Percentiles rank a stretch among this genome's conserved stretches.
phyloP scores from a whole-genome alignment of 2,797 vertebrate species.

The Gymnopithys bicolor region DNA sequence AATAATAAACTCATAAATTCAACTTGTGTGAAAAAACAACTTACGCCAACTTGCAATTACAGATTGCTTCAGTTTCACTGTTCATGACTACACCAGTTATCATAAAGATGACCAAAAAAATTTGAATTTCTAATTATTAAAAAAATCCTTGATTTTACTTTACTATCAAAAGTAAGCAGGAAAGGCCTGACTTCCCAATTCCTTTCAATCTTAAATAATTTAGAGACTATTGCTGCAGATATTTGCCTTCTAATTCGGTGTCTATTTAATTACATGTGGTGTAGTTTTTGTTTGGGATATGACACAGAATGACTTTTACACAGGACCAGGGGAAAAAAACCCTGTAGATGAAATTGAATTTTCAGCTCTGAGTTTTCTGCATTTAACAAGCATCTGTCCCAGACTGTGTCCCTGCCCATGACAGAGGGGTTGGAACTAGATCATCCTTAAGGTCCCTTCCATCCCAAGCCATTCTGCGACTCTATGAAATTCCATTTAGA shows the following conservation, averaged over 20 bases:
- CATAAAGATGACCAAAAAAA: background rate
- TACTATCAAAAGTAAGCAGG: background rate
- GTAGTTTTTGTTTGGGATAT: background rate
- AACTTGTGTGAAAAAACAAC: background rate
- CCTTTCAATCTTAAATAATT: background rate
- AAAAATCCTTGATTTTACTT: background rate
- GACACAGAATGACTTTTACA: background rate
- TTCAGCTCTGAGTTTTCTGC: background rate
- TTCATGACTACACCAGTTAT: background rate
- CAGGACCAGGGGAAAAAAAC: accelerated
- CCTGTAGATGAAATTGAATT: background rate
- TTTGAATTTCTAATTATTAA: background rate
- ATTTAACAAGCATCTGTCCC: background rate
- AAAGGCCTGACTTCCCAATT: background rate
- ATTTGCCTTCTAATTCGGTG: background rate
- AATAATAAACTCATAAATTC: background rate
- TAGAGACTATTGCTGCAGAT: background rate
- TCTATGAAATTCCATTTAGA: background rate
- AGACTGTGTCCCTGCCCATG: background rate
- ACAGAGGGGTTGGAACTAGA: background rate
- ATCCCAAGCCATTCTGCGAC: background rate
- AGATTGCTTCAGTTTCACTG: background rate
- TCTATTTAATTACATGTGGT: background rate
- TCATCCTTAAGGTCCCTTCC: background rate
- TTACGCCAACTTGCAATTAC: background rate